Evolutionary conservation across 2,888 invertebrate species (phyloP).

Genomic region (Automeris io): DNA sequence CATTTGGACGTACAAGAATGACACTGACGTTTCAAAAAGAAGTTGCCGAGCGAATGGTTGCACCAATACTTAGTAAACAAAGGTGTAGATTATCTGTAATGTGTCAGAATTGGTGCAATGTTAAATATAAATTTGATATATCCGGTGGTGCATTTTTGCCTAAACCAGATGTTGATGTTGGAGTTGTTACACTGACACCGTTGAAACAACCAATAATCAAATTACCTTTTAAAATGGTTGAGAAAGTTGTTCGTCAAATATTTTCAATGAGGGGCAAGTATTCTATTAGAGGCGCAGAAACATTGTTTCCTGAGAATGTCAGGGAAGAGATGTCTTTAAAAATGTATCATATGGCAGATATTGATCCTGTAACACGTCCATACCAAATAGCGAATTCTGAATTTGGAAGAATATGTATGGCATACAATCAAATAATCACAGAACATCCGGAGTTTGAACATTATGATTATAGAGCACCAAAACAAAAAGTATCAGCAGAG

Average conservation of each 20-base stretch:
- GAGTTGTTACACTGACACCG: conserved; percentile 93
- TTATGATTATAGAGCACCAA: conserved; percentile 83
- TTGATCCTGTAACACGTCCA: conserved; percentile 82
- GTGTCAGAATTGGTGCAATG: conserved; percentile 94
- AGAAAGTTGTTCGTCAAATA: conserved; percentile 91
- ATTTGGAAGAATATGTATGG: conserved; percentile 84
- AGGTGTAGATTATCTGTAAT: conserved; percentile 95
- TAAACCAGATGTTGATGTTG: conserved; percentile 97
- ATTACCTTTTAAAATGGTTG: conserved; percentile 89
- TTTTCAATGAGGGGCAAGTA: conserved; percentile 94
- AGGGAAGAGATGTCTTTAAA: conserved; percentile 80
- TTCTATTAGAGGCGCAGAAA: conserved; percentile 81
- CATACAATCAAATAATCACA: conserved; percentile 84
- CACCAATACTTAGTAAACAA: conserved; percentile 80
- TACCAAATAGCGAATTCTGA: conserved; percentile 87
- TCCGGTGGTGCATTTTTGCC: conserved; percentile 95
- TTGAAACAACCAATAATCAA: conserved; percentile 84
- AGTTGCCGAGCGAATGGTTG: conserved; percentile 95
- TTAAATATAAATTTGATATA: conserved; percentile 90
- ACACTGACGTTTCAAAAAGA: conserved; percentile 98
- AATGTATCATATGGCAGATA: conserved; percentile 83
- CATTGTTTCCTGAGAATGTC: conserved; percentile 84
- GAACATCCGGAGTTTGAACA: conserved; percentile 79
- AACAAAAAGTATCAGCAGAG: conserved; percentile 23
- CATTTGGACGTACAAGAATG: conserved; percentile 88